Base-by-base conservation (phyloP, 1,140 invertebrate genomes). In the Cherax destructor region DNA sequence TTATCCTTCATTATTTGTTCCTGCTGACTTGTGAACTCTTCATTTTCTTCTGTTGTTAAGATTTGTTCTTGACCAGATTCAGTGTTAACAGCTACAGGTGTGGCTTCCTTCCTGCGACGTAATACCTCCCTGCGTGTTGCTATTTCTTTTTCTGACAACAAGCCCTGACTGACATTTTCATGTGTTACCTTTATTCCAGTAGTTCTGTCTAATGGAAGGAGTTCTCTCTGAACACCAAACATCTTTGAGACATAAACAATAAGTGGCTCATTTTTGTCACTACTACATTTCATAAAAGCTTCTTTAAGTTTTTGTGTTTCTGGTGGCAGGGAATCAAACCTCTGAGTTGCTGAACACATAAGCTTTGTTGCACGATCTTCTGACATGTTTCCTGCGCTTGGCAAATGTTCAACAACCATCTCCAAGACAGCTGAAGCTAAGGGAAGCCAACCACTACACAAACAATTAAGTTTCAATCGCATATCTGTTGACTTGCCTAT, bases 221-320 rank as follows among this genome's bases (percentile, higher is more conserved):
- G 83, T 95, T 95, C 93, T 97, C 97, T 56, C 94, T 93, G 86
- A 11, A 93, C 90, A 52, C 65, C 50, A 83, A 93, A 76, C 91
- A 93, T 93, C 88, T 99, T 99, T 5, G 99, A 99, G 89, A 99
- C 96, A 95, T 98, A 99, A 80, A 97, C 96, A 94, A 99, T 97
- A 16, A 98, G 95, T 92, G 98, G 97, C 89, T 95, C 96, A 90
- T 96, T 95, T 3, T 96, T 94, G 50, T 95, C 95, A 93, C 96
- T 95, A 94, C 96, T 95, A 94, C 98, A 98, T 52, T 95, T 95
- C 69, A 97, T 93, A 94, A 99, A 98, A 92, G 96, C 96, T 93
- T 96, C 94, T 95, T 98, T 98, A 1, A 99, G 95, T 65, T 95
- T 93, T 94, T 96, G 96, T 6, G 97, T 98, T 94, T 97, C 95